Conservation (phyloP, 1,140 invertebrate species). For the Limonius californicus region DNA sequence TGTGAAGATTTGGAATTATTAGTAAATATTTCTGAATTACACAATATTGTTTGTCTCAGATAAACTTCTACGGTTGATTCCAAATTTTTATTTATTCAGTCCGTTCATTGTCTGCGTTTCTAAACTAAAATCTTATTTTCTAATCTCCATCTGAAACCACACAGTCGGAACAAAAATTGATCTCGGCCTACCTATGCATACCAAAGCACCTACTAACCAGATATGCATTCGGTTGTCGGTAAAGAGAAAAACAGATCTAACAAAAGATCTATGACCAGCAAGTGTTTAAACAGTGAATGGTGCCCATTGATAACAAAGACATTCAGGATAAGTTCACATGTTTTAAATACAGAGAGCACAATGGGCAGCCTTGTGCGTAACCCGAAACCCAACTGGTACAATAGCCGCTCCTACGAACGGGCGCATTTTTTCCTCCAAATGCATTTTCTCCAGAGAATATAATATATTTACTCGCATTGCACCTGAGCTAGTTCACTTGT, state of each 20-base stretch:
- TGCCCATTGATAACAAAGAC: conserved; percentile 42
- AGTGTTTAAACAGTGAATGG: conserved; percentile 42
- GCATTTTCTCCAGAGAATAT: conserved; percentile 30
- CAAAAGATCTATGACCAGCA: conserved; percentile 33
- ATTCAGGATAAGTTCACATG: conserved; percentile 34
- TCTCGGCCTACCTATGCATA: conserved; percentile 16
- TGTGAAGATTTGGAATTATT: no score
- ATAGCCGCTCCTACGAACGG: conserved; percentile 27
- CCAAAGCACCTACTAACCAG: conserved; percentile 25
- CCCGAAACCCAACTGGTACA: conserved; percentile 33
- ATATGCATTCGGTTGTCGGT: conserved; percentile 25
- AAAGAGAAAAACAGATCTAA: conserved; percentile 28
- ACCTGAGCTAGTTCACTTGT: conserved; percentile 35
- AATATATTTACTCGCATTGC: conserved; percentile 25
- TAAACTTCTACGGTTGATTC: no score
- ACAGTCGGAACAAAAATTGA: not conserved
- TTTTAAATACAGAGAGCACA: conserved; percentile 37
- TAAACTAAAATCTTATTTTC: no score
- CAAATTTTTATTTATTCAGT: no score
- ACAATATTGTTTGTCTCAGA: no score
- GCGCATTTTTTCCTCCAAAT: conserved; percentile 25
- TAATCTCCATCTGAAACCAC: no score
- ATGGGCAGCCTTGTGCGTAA: conserved; percentile 39
- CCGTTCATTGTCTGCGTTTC: no score
- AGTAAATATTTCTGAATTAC: no score